Conservation (phyloP, 2,888 invertebrate genomes). For the Standfussiana lucernea region DNA sequence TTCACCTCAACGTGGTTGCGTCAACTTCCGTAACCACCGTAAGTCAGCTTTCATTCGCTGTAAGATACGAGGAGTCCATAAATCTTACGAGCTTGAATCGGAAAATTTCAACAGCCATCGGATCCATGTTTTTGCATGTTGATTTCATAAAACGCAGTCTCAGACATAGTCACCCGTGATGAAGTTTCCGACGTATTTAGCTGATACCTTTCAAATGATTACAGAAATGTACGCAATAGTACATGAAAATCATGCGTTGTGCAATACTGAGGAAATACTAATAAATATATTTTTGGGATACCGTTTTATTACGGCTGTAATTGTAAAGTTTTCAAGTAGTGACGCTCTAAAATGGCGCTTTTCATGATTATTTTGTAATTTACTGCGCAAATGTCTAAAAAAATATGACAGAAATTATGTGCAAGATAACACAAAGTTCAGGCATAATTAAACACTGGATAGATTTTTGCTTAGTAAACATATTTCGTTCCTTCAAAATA, state of each 20-base stretch:
- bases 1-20: slow-evolving; percentile 10
- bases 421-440: slow-evolving; percentile 24
- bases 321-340: background rate
- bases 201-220: slow-evolving; percentile 22
- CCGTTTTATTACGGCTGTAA: background rate
- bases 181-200: background rate
- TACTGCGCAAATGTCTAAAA: background rate
- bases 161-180: background rate
- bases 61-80: slow-evolving; percentile 62
- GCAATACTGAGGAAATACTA: slow-evolving; percentile 2
- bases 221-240: slow-evolving; percentile 8
- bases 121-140: background rate
- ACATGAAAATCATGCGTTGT: background rate
- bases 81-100: slow-evolving; percentile 2
- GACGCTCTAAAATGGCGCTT: background rate
- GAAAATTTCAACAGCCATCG: background rate
- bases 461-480: background rate
- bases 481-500: background rate
- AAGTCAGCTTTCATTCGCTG: slow-evolving; percentile 33
- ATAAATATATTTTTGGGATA: background rate
- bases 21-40: background rate
- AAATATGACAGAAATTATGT: slow-evolving; percentile 17
- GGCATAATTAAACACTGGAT: background rate
- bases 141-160: slow-evolving; percentile 25
- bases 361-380: background rate